Base-by-base conservation (phyloP, 2,888 invertebrate genomes). In the Aspidiotus destructor region DNA sequence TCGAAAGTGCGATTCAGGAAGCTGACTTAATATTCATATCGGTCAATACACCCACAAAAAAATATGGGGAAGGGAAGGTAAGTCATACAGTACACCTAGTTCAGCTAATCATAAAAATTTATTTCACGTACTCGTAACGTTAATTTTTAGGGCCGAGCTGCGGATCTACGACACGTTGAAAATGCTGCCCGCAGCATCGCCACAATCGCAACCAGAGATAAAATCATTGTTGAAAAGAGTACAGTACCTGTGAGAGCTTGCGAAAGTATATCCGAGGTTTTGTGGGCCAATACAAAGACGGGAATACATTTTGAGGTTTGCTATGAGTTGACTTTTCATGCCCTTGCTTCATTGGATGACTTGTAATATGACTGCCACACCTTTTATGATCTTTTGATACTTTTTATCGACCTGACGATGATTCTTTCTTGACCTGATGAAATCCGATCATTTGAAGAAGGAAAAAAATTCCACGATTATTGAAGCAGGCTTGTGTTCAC, bases 141-240 rank as follows among this genome's bases (percentile, higher is more conserved):
- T 48, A 0, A 13, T 8, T 60, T 75, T 60, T 72, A 85, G 86
- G 98, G 98, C 6, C 83, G 96, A 74, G 99, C 98, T 0, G 96
- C 98, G 5, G 98, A 99, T 79, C 80, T 99, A 58, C 95, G 94
- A 76, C 97, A 92, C 76, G 92, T 99, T 0, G 99, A 99, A 79
- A 89, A 90, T 68, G 96, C 96, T 0, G 95, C 98, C 0, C 82
- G 99, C 65, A 89, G 92, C 85, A 99, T 99, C 70, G 98, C 98
- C 0, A 88, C 94, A 73, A 83, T 92, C 53, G 89, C 96, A 0
- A 85, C 75, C 7, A 77, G 85, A 61, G 85, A 89, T 77, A 98
- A 98, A 81, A 97, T 99, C 72, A 96, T 99, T 0, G 99, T 99
- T 0, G 99, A 99, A 80, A 99, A 99, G 77, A 96, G 96, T 75